Evolutionary conservation across 2,113 vertebrate species (phyloP), one percentile per base, ranked within the genome.

Genomic region (Leuciscus idus): DNA sequence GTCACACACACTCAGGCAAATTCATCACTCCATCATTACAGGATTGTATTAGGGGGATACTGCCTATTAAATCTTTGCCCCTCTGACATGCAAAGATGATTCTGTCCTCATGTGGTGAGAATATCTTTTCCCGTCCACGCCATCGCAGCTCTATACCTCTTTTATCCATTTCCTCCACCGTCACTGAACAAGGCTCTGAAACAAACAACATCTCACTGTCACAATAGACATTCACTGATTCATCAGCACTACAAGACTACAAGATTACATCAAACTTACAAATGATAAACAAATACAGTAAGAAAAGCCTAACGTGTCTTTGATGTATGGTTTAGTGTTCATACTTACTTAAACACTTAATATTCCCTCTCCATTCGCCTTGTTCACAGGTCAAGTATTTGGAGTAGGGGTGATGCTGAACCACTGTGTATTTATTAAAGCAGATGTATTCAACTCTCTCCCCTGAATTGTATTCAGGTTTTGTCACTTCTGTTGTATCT

Each of bases 281-380:
- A 52, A 17, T 5, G 17, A 52, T 9, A 8, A 52, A 17, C 4
- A 52, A 52, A 52, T 17, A 55, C 50, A 13, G 4, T 19, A 0
- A 19, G 52, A 55, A 55, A 55, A 55, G 15, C 4, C 5, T 55
- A 0, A 6, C 15, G 2, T 55, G 52, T 19, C 0, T 55, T 55
- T 55, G 15, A 55, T 55, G 52, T 55, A 19, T 4, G 30, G 30
- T 6, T 17, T 19, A 57, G 55, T 57, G 30, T 36, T 70, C 66
- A 70, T 52, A 89, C 90, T 33, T 87, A 92, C 92, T 68, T 48
- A 87, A 72, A 75, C 92, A 93, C 70, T 2, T 84, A 13, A 89
- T 50, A 0, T n/a, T 7, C 59, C 79, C 77, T 33, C 30, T 33
- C 30, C 30, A 33, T 3, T 33, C 30, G 30, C 30, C 30, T 3